Evolutionary conservation across 2,113 vertebrate genomes (phyloP).

Genomic region (Notothenia rossii): DNA sequence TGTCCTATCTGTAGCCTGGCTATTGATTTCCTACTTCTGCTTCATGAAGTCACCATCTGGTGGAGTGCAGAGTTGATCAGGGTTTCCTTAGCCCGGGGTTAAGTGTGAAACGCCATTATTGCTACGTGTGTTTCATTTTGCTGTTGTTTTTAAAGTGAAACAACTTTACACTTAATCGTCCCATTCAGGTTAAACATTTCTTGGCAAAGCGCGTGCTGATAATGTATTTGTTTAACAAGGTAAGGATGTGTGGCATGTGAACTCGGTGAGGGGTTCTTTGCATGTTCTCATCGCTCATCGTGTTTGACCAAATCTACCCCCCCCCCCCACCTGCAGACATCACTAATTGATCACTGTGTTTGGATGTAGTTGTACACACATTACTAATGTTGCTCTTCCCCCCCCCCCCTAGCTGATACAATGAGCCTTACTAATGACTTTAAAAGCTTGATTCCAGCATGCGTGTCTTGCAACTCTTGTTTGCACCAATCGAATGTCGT

Average conservation of each 20-base stretch:
- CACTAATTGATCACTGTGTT: constrained; percentile 43
- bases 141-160: constrained; percentile 39
- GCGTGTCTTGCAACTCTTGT: background rate
- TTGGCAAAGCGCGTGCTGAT: constrained; percentile 92
- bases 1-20: background rate
- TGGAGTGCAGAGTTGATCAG: too few relatives aligned
- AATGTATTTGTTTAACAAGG: constrained; percentile 98
- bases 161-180: constrained; percentile 68
- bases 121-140: constrained; percentile 51
- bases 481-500: background rate
- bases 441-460: constrained; percentile 28
- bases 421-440: constrained; percentile 39
- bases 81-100: background rate
- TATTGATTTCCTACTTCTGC: background rate
- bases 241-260: constrained; percentile 79
- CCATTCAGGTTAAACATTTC: constrained; percentile 91
- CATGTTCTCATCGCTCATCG: constrained; percentile 27
- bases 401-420: constrained; percentile 28
- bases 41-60: background rate
- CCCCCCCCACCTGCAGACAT: constrained; percentile 24
- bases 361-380: constrained; percentile 16
- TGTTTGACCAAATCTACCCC: background rate
- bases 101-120: constrained; percentile 31
- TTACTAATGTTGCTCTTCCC: constrained; percentile 63
- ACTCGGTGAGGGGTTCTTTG: constrained; percentile 30